Conservation (phyloP, 2,797 vertebrate species). For the Aratinga solstitialis region DNA sequence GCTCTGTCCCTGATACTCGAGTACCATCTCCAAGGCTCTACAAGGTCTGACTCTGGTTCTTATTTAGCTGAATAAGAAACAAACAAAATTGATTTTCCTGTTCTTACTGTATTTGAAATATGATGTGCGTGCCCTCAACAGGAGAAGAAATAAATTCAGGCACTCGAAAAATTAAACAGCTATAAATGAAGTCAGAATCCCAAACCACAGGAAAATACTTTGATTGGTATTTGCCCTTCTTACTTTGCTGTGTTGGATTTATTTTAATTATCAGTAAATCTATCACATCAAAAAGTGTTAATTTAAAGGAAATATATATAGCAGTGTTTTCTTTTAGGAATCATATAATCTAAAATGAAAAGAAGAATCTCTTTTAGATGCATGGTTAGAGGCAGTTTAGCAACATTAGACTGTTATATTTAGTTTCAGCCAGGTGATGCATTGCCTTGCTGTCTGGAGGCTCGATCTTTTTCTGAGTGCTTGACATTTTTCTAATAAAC, state of each 20-base stretch:
- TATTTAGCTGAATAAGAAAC: neutral
- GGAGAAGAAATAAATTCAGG: conserved; percentile 2
- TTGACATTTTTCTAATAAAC: neutral
- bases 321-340: neutral
- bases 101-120: neutral
- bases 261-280: neutral
- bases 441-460: neutral
- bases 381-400: neutral
- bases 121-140: neutral
- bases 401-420: neutral
- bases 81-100: neutral
- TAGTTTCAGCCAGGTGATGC: neutral
- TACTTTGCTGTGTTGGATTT: neutral
- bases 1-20: neutral
- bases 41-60: neutral
- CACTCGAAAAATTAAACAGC: neutral
- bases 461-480: neutral
- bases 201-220: neutral
- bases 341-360: neutral
- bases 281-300: neutral
- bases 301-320: neutral
- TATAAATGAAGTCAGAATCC: neutral
- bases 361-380: neutral
- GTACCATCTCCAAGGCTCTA: neutral
- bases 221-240: neutral